phyloP scores from a whole-genome alignment of 2,888 invertebrate species.

The Andricus curvator region DNA sequence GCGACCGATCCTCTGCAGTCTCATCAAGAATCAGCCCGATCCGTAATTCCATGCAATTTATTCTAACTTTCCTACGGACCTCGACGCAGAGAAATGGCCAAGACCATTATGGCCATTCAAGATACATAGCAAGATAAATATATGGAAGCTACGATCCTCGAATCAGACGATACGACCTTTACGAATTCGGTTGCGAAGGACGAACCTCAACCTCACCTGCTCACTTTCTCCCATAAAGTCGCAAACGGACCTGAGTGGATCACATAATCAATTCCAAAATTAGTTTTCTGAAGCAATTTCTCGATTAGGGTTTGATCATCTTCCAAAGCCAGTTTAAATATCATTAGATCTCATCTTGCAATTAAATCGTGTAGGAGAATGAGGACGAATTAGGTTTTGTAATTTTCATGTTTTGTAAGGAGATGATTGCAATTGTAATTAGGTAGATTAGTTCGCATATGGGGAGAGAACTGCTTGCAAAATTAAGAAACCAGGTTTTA shows the following conservation, averaged over 20 bases:
- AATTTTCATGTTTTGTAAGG: slow-evolving; percentile 31
- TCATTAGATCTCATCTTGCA: slow-evolving; percentile 23
- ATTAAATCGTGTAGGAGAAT: slow-evolving; percentile 28
- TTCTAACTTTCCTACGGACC: slow-evolving; percentile 19
- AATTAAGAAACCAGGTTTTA: background rate
- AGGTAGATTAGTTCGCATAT: background rate
- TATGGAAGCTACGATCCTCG: background rate
- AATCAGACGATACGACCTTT: slow-evolving; percentile 8
- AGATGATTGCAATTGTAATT: slow-evolving; percentile 7
- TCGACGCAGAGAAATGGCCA: slow-evolving; percentile 21
- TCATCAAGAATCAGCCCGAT: slow-evolving; percentile 30
- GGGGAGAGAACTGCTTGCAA: background rate
- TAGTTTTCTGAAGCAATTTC: background rate
- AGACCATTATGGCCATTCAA: background rate
- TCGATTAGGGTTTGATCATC: slow-evolving; percentile 22
- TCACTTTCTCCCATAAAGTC: too few species aligned
- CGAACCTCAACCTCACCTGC: background rate
- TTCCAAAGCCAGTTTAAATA: background rate
- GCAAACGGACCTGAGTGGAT: background rate
- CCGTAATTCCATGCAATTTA: slow-evolving; percentile 30
- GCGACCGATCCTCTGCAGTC: background rate
- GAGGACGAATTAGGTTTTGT: slow-evolving; percentile 27
- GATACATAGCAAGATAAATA: background rate
- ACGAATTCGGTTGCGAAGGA: slow-evolving; percentile 5
- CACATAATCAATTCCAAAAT: slow-evolving; percentile 4